Evolutionary conservation across 2,797 vertebrate species (phyloP).

Genomic region (Hypotaenidia okinawae): DNA sequence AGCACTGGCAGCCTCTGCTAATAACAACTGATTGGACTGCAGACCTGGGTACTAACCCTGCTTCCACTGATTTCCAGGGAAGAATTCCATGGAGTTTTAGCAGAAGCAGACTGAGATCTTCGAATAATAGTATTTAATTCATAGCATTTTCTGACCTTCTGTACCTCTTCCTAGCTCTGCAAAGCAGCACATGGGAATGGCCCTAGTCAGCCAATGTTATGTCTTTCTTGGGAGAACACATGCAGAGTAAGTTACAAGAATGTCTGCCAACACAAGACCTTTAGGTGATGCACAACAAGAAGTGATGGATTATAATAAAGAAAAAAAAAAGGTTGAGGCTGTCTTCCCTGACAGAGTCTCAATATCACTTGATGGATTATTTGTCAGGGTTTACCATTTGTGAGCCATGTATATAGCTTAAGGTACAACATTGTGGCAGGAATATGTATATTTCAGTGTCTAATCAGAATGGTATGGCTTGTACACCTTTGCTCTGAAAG

Average conservation of each 20-base stretch:
- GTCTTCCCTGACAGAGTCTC: constrained; percentile 3
- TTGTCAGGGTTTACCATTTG: neutral
- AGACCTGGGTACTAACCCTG: neutral
- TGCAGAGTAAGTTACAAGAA: neutral
- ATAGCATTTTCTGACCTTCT: neutral
- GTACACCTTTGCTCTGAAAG: neutral
- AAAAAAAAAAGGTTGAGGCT: neutral
- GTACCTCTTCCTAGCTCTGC: neutral
- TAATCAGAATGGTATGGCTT: neutral
- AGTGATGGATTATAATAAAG: constrained; percentile 6
- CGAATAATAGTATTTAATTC: neutral
- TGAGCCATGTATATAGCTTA: neutral
- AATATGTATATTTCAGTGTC: neutral
- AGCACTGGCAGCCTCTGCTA: neutral
- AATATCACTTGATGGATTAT: neutral
- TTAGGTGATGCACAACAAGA: constrained; percentile 3
- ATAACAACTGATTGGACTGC: neutral
- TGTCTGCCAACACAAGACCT: neutral
- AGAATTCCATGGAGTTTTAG: neutral
- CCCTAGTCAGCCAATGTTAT: neutral
- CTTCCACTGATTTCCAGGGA: neutral
- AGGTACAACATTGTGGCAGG: neutral
- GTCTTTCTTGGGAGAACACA: too few relatives aligned
- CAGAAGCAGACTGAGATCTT: neutral
- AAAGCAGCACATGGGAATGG: neutral